Evolutionary conservation across 2,113 vertebrate genomes (phyloP).

Genomic region (Cyanoderma ruficeps): DNA sequence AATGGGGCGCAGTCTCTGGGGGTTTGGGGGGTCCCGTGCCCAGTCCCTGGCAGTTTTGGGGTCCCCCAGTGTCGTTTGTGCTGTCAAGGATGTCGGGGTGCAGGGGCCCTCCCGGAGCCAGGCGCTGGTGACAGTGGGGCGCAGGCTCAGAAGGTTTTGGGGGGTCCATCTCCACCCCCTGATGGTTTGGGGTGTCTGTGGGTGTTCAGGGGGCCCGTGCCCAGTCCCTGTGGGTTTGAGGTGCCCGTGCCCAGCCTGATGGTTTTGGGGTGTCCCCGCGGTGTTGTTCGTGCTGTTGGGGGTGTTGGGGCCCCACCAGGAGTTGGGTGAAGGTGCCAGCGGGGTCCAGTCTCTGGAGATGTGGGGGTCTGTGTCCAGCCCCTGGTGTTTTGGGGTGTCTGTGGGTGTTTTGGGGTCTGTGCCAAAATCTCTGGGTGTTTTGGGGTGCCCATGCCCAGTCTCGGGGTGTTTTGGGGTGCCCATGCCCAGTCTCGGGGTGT

Average conservation of each 20-base stretch:
- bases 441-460: background rate
- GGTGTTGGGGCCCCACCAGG: background rate
- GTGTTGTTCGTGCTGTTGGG: background rate
- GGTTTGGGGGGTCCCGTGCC: background rate
- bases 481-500: too few species aligned
- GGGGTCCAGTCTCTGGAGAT: background rate
- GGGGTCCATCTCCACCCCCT: background rate
- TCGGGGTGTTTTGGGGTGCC: too few species aligned
- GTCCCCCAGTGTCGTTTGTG: rapidly evolving
- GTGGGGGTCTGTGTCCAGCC: background rate
- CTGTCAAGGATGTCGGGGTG: background rate
- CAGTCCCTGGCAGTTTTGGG: background rate
- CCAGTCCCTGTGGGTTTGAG: background rate
- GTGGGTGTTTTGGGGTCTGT: background rate
- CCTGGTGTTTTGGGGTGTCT: background rate
- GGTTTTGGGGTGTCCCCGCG: background rate
- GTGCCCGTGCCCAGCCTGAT: background rate
- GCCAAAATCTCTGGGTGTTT: background rate
- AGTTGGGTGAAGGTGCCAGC: background rate
- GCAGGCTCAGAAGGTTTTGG: background rate
- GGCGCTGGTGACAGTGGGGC: background rate
- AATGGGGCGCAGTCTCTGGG: background rate
- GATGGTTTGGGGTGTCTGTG: background rate
- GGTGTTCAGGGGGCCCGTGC: background rate
- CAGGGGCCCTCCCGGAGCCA: too few species aligned